Evolutionary conservation across 2,797 vertebrate species (phyloP).

Genomic region (Malurus splendens): DNA sequence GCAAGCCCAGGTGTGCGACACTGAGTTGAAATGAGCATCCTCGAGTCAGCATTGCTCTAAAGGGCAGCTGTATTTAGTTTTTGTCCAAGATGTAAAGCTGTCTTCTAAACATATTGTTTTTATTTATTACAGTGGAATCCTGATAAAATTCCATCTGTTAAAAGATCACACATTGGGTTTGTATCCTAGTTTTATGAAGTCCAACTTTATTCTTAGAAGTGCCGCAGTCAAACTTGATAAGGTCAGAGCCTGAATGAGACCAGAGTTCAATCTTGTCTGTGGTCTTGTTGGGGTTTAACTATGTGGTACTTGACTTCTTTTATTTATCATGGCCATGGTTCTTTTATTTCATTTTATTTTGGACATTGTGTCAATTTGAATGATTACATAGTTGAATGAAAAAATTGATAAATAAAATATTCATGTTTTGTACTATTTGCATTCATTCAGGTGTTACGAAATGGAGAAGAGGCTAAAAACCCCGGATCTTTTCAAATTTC

Average conservation of each 20-base stretch:
- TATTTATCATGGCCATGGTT: conserved; percentile 28
- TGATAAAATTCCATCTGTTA: conserved; percentile 49
- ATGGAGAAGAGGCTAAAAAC: conserved; percentile 99
- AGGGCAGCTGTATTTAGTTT: conserved; percentile 27
- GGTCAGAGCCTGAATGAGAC: conserved; percentile 42
- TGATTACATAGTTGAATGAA: conserved; percentile 4
- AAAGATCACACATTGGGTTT: conserved; percentile 54
- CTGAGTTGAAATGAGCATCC: not conserved
- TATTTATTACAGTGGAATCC: conserved; percentile 54
- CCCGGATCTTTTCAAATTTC: conserved; percentile 98
- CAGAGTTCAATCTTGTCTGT: conserved; percentile 35
- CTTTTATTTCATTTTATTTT: conserved; percentile 56
- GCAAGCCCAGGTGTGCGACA: conserved; percentile 13
- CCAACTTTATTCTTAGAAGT: conserved; percentile 47
- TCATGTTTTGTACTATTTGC: conserved; percentile 14
- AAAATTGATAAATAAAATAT: not conserved
- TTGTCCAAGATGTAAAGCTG: conserved; percentile 35
- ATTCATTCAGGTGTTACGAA: conserved; percentile 89
- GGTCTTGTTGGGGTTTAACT: conserved; percentile 40
- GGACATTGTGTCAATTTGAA: conserved; percentile 28
- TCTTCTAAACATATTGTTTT: conserved; percentile 55
- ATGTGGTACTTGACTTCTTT: conserved; percentile 23
- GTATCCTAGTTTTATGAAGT: conserved; percentile 58
- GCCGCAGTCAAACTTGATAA: conserved; percentile 43
- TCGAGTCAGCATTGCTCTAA: conserved; percentile 27